Conservation (phyloP, 1,140 invertebrate species). For the Lasioglossum albipes region DNA sequence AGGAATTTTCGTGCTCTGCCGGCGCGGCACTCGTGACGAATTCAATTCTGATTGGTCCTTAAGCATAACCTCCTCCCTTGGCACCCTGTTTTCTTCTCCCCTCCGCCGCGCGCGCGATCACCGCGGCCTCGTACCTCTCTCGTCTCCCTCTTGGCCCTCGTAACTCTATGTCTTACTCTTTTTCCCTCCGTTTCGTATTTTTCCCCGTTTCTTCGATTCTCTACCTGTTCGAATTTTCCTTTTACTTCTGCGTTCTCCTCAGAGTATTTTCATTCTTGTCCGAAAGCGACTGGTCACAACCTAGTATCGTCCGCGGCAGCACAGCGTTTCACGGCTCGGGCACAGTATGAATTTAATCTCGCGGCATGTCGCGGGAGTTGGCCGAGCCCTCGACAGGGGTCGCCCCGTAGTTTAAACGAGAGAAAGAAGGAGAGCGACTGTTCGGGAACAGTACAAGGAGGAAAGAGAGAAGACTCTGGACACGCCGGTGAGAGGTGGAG, state of each 20-base stretch:
- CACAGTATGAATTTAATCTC: conserved; percentile 76
- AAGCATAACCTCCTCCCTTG: conserved; percentile 77
- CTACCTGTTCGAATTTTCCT: background rate
- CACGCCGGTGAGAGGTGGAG: conserved; percentile 55
- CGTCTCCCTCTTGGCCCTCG: conserved; percentile 51
- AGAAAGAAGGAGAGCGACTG: conserved; percentile 43
- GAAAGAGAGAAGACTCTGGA: conserved; percentile 26
- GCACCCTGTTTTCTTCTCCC: conserved; percentile 63
- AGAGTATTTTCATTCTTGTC: conserved; percentile 13
- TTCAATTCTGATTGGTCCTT: conserved; percentile 81
- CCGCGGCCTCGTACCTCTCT: conserved; percentile 24
- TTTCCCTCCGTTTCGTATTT: conserved; percentile 46
- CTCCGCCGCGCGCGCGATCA: conserved; percentile 8
- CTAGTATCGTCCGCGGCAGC: background rate
- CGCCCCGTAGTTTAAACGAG: conserved; percentile 61
- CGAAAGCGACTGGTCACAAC: background rate
- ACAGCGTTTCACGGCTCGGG: conserved; percentile 28
- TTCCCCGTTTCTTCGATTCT: conserved; percentile 11
- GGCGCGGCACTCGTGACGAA: conserved; percentile 78
- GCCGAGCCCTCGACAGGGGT: conserved; percentile 74
- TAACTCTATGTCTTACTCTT: conserved; percentile 54
- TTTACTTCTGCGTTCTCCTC: background rate
- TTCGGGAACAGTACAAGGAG: conserved; percentile 7
- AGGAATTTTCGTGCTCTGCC: conserved; percentile 68
- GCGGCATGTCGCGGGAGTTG: conserved; percentile 76